Percentiles rank a stretch among this genome's conserved stretches.
phyloP scores from a whole-genome alignment of 30 jellyfish, hydroid and myxozoan species.

The Mastigias papua region DNA sequence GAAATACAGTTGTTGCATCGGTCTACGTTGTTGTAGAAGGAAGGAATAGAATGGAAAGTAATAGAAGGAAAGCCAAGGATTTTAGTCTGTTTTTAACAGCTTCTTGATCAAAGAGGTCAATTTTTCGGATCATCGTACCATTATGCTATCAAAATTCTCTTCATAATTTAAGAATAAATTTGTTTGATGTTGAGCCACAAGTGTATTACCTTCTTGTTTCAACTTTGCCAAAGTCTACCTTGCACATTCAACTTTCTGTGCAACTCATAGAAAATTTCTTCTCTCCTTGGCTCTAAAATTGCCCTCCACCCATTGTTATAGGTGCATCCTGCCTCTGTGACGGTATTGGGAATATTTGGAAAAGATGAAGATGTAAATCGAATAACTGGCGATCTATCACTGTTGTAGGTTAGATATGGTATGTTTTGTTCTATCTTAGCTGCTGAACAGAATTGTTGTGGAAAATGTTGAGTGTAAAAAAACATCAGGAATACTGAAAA shows the following conservation, averaged over 20 bases:
- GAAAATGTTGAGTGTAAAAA: too few relatives aligned
- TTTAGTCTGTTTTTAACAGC: too few relatives aligned
- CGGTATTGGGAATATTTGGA: constrained; percentile 74
- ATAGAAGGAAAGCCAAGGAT: too few relatives aligned
- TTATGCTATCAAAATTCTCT: too few relatives aligned
- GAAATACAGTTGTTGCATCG: too few relatives aligned
- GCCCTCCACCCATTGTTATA: background rate
- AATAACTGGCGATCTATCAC: constrained; percentile 60
- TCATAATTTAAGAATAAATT: too few relatives aligned
- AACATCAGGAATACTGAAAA: background rate
- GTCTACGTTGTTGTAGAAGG: too few relatives aligned
- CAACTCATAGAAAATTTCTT: background rate
- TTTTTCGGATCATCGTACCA: too few relatives aligned
- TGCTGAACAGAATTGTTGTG: too few relatives aligned
- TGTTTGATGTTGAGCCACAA: background rate
- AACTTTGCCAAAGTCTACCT: background rate
- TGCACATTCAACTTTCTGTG: too few relatives aligned
- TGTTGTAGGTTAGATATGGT: background rate
- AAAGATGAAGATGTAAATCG: constrained; percentile 39
- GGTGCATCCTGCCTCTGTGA: constrained; percentile 73
- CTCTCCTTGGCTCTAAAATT: background rate
- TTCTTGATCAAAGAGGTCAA: too few relatives aligned
- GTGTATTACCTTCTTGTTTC: background rate
- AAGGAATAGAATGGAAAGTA: too few relatives aligned
- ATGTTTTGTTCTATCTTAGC: background rate